Evolutionary conservation across 2,797 vertebrate genomes (phyloP).

Genomic region (Scyliorhinus canicula): DNA sequence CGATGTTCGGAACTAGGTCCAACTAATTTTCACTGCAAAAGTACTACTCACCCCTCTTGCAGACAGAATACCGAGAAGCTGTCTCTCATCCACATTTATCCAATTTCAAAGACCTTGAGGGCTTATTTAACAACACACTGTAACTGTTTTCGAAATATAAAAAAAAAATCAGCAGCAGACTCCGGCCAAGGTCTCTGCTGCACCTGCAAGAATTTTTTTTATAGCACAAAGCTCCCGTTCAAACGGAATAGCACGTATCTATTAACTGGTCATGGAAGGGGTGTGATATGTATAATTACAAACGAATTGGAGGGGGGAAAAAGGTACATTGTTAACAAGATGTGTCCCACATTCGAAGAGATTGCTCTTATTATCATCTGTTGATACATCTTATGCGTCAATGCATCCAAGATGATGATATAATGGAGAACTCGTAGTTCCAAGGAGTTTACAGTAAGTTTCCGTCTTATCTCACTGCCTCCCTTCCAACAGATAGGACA

Average conservation of each 20-base stretch:
- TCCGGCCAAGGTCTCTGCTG: slow-evolving; percentile 58
- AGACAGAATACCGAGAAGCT: slow-evolving; percentile 47
- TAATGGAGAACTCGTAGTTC: slow-evolving; percentile 64
- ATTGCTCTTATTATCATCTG: slow-evolving; percentile 57
- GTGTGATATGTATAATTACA: slow-evolving; percentile 46
- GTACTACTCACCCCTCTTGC: slow-evolving; percentile 59
- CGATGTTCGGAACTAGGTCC: background rate
- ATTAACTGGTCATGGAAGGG: slow-evolving; percentile 41
- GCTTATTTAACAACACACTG: slow-evolving; percentile 69
- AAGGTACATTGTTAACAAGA: slow-evolving; percentile 33
- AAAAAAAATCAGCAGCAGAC: slow-evolving; percentile 55
- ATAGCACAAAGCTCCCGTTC: slow-evolving; percentile 44
- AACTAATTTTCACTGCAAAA: background rate
- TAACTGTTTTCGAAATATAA: slow-evolving; percentile 61
- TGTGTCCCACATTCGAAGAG: slow-evolving; percentile 44
- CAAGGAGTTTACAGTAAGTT: slow-evolving; percentile 48
- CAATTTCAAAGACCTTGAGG: slow-evolving; percentile 77
- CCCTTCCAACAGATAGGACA: slow-evolving; percentile 60
- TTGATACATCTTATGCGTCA: slow-evolving; percentile 58
- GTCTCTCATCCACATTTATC: slow-evolving; percentile 69
- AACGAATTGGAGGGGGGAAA: slow-evolving; percentile 45
- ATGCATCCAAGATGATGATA: slow-evolving; percentile 45
- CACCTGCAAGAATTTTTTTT: slow-evolving; percentile 61
- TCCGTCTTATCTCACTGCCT: slow-evolving; percentile 66
- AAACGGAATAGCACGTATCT: slow-evolving; percentile 45